Evolutionary conservation across 2,888 invertebrate genomes (phyloP).

Genomic region (Synanthedon tipuliformis): DNA sequence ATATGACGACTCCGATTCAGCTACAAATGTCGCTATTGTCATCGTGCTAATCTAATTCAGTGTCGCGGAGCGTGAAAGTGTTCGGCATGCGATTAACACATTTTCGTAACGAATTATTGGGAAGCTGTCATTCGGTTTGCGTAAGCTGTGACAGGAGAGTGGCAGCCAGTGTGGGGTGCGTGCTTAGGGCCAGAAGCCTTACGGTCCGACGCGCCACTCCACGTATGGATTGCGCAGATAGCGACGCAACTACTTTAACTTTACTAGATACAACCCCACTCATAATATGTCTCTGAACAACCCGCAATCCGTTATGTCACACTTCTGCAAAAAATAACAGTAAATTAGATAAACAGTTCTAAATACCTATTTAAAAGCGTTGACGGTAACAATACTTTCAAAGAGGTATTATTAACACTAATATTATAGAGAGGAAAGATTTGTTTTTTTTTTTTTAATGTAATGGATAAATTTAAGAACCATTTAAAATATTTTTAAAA

Average conservation of each 20-base stretch:
- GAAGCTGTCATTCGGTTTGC: constrained; percentile 64
- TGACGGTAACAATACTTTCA: too few species aligned
- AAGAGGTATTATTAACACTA: too few species aligned
- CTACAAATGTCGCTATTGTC: constrained; percentile 66
- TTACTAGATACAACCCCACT: too few species aligned
- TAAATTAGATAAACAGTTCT: too few species aligned
- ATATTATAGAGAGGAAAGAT: too few species aligned
- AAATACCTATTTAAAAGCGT: too few species aligned
- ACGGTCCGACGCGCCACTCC: constrained; percentile 4
- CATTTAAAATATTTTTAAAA: too few species aligned
- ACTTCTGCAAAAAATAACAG: too few species aligned
- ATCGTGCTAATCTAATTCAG: constrained; percentile 62
- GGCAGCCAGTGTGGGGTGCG: constrained; percentile 53
- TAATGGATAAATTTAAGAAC: too few species aligned
- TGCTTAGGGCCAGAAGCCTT: constrained; percentile 22
- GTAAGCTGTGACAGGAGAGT: constrained; percentile 69
- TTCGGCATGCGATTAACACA: constrained; percentile 59
- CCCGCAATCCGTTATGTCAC: too few species aligned
- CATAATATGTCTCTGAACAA: too few species aligned
- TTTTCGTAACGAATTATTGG: constrained; percentile 67
- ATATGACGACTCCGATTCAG: constrained; percentile 61
- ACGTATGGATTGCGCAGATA: constrained; percentile 25
- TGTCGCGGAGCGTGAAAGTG: constrained; percentile 63
- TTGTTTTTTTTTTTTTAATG: too few species aligned
- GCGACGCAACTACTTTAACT: constrained; percentile 15